These are phyloP conservation scores for Drosophila busckii DNA, from an alignment of 1,140 invertebrate genomes.

Conservation along the genomic window DNA sequence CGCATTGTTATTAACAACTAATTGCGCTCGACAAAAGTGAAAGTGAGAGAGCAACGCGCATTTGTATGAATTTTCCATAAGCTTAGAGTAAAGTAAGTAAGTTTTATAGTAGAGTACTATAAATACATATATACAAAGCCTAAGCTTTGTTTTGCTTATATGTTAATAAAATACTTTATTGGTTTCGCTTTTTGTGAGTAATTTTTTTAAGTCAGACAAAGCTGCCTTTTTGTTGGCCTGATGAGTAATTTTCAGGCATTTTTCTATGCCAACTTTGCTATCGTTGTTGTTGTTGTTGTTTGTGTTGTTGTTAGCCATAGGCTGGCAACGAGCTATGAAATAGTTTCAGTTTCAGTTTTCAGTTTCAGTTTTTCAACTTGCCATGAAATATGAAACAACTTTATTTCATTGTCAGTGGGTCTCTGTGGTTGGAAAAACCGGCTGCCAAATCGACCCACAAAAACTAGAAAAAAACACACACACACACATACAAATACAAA, in stretches of 20 bases:
- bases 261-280: constrained; percentile 30
- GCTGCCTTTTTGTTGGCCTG: constrained; percentile 16
- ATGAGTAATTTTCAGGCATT: constrained; percentile 50
- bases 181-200: too few species aligned
- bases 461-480: constrained; percentile 38
- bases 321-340: constrained; percentile 35
- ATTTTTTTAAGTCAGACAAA: constrained; percentile 4
- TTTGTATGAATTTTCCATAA: too few species aligned
- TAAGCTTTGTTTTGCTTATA: background rate
- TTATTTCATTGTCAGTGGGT: constrained; percentile 69
- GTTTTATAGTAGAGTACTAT: constrained; percentile 33
- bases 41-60: constrained; percentile 40
- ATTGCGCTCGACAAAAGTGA: constrained; percentile 54
- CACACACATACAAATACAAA: constrained; percentile 41
- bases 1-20: constrained; percentile 48
- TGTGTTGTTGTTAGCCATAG: constrained; percentile 15
- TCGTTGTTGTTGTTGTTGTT: background rate
- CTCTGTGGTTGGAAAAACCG: constrained; percentile 47
- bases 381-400: constrained; percentile 67
- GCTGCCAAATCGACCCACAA: constrained; percentile 23
- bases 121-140: background rate
- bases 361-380: constrained; percentile 37
- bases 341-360: constrained; percentile 29
- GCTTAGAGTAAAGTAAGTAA: constrained; percentile 37
- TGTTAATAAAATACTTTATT: constrained; percentile 1